Conservation (phyloP, 2,888 invertebrate species). For the Cephus runcator region DNA sequence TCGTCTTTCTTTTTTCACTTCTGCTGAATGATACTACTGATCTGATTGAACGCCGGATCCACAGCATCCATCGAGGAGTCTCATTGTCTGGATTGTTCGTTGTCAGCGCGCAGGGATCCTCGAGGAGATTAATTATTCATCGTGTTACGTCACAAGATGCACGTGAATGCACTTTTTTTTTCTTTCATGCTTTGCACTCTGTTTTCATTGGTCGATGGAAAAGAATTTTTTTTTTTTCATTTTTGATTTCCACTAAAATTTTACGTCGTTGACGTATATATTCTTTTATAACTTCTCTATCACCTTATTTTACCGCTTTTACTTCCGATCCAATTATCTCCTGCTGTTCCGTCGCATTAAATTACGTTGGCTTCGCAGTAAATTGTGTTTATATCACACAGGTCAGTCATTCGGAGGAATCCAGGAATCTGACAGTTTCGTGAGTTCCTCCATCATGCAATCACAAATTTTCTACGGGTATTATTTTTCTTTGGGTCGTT, state of each 20-base stretch:
- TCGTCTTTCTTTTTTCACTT: neutral
- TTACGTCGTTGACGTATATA: neutral
- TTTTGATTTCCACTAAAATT: neutral
- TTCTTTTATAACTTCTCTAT: neutral
- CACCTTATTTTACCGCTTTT: constrained; percentile 13
- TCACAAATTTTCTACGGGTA: neutral
- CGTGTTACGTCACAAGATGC: neutral
- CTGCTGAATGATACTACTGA: neutral
- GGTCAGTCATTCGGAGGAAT: neutral
- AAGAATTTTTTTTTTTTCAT: neutral
- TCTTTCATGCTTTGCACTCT: neutral
- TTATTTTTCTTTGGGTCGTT: neutral
- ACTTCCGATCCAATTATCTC: constrained; percentile 48
- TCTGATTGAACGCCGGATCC: neutral
- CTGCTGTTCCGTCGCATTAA: constrained; percentile 41
- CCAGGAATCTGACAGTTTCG: neutral
- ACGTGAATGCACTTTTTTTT: neutral
- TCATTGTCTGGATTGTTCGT: neutral
- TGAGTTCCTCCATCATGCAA: neutral
- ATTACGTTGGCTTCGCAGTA: constrained; percentile 42
- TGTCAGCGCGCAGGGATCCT: neutral
- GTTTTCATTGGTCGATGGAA: neutral
- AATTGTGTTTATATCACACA: neutral
- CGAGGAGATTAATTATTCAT: neutral
- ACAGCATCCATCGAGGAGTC: neutral